Evolutionary conservation across 1,140 invertebrate species (phyloP).

Genomic region (Pristionchus pacificus): DNA sequence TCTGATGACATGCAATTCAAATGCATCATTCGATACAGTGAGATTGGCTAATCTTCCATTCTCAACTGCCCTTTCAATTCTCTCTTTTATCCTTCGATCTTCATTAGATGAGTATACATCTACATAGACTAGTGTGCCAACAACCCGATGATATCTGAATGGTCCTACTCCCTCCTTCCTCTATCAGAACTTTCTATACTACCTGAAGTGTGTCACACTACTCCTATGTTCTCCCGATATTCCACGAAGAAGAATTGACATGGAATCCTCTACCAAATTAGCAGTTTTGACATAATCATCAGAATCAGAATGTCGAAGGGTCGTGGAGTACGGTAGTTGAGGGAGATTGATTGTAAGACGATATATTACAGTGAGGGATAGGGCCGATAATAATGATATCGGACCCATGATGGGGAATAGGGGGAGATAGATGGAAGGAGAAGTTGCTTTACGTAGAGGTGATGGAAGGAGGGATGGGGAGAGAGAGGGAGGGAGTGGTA

Average conservation of each 20-base stretch:
- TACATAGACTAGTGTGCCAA: slow-evolving; percentile 33
- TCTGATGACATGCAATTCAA: slow-evolving; percentile 32
- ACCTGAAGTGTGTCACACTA: slow-evolving; percentile 31
- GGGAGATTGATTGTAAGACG: slow-evolving; percentile 37
- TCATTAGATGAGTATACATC: slow-evolving; percentile 33
- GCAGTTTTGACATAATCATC: slow-evolving; percentile 28
- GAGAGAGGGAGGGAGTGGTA: not conserved
- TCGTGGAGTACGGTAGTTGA: slow-evolving; percentile 34
- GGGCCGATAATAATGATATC: slow-evolving; percentile 26
- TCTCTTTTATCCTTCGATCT: slow-evolving; percentile 17
- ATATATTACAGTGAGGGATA: slow-evolving; percentile 32
- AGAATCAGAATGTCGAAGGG: slow-evolving; percentile 22
- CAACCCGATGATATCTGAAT: slow-evolving; percentile 36
- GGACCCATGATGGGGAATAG: not conserved
- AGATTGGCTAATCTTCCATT: slow-evolving; percentile 30
- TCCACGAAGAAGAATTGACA: slow-evolving; percentile 21
- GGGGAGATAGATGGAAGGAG: not conserved
- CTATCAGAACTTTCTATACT: too few relatives aligned
- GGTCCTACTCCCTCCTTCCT: too few relatives aligned
- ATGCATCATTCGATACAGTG: slow-evolving; percentile 30
- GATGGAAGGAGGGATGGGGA: not conserved
- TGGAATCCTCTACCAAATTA: slow-evolving; percentile 17
- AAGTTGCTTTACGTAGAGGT: not conserved
- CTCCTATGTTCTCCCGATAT: slow-evolving; percentile 27
- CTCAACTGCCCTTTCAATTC: slow-evolving; percentile 23